A percentile compares a stretch with the other conserved stretches of the same genome.
These are phyloP conservation scores for Mallotus villosus DNA, from an alignment of 2,797 vertebrate genomes.

Conservation along the genomic window DNA sequence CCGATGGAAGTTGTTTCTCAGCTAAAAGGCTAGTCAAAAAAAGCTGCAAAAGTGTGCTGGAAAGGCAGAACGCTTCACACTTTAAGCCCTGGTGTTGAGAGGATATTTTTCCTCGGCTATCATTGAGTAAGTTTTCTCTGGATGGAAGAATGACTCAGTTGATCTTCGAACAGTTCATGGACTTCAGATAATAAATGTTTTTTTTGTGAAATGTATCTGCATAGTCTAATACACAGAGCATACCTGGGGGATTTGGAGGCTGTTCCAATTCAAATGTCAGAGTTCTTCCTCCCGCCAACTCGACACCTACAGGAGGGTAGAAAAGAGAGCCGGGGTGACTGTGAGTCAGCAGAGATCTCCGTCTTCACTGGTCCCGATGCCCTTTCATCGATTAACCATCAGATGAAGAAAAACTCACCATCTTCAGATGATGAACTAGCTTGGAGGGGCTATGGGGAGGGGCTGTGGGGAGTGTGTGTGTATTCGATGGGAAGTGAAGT, in stretches of 20 bases:
- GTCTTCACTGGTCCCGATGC: slow-evolving; percentile 25
- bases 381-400: slow-evolving; percentile 16
- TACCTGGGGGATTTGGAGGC: slow-evolving; percentile 48
- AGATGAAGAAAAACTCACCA: slow-evolving; percentile 43
- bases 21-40: slow-evolving; percentile 29
- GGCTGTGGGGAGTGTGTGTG: too few relatives aligned
- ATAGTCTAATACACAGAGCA: slow-evolving; percentile 29
- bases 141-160: slow-evolving; percentile 54
- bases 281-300: slow-evolving; percentile 58
- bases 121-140: slow-evolving; percentile 43
- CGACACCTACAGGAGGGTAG: slow-evolving; percentile 55
- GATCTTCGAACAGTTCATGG: slow-evolving; percentile 49
- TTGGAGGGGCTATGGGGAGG: too few relatives aligned
- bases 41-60: slow-evolving; percentile 13
- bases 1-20: slow-evolving; percentile 36
- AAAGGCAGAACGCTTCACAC: slow-evolving; percentile 16
- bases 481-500: too few relatives aligned
- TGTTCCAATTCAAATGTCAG: slow-evolving; percentile 67
- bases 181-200: slow-evolving; percentile 42
- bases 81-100: slow-evolving; percentile 45
- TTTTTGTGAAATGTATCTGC: slow-evolving; percentile 28
- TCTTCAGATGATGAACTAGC: slow-evolving; percentile 14
- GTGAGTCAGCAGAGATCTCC: slow-evolving; percentile 12
- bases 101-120: slow-evolving; percentile 42
- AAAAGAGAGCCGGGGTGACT: slow-evolving; percentile 33